Evolutionary conservation across 2,797 vertebrate species (phyloP).

Genomic region (Manis crassicaudata): DNA sequence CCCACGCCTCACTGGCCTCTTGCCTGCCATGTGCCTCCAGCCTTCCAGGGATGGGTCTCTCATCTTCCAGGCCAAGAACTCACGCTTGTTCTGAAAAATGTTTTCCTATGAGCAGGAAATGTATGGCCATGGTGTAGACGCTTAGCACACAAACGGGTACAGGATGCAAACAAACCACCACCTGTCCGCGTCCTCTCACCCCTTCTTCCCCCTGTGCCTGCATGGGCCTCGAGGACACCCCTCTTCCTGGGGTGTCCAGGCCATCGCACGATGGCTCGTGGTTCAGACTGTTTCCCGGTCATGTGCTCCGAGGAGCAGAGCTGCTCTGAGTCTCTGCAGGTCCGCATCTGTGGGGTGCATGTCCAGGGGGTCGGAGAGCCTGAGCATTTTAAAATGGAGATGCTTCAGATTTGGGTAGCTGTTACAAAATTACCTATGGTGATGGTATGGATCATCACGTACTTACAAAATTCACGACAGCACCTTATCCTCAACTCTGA

Average conservation of each 20-base stretch:
- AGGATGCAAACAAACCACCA: too few relatives aligned
- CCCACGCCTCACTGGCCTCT: rapidly evolving
- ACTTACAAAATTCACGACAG: not conserved
- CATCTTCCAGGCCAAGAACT: not conserved
- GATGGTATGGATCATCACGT: rapidly evolving
- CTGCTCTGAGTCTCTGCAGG: too few relatives aligned
- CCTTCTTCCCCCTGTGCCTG: too few relatives aligned
- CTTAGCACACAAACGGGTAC: not conserved
- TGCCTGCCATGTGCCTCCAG: rapidly evolving
- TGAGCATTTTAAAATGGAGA: too few relatives aligned
- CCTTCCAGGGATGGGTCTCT: not conserved
- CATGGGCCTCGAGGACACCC: too few relatives aligned
- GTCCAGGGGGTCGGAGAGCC: too few relatives aligned
- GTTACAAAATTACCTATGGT: not conserved
- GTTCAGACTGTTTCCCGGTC: too few relatives aligned
- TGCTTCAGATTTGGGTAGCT: too few relatives aligned
- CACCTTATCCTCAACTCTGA: not conserved
- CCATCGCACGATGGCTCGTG: rapidly evolving
- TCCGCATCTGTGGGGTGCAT: too few relatives aligned
- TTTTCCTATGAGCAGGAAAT: not conserved
- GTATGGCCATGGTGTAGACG: not conserved
- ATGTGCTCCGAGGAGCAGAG: too few relatives aligned
- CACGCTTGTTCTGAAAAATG: rapidly evolving
- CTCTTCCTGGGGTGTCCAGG: too few relatives aligned
- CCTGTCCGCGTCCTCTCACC: rapidly evolving